Percentiles rank a stretch among this genome's conserved stretches.
Conservation (phyloP, 2,113 vertebrate species). For the Ceyx melanurus region DNA sequence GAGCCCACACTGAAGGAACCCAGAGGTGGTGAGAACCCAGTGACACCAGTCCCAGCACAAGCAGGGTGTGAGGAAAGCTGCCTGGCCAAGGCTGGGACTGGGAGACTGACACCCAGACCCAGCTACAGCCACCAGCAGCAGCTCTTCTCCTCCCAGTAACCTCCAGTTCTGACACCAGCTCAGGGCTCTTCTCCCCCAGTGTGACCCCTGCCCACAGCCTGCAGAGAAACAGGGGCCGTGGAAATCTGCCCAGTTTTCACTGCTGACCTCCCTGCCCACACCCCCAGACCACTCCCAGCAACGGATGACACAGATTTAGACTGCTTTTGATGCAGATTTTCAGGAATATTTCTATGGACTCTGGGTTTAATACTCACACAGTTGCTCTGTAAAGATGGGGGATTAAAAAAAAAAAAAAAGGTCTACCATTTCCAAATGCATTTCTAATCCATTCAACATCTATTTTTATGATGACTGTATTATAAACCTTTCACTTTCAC, state of each 20-base stretch:
- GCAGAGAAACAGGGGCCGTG: not conserved
- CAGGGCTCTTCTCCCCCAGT: not conserved
- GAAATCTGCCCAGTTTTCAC: not conserved
- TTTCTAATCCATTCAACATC: not conserved
- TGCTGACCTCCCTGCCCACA: not conserved
- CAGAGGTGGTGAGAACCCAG: accelerated
- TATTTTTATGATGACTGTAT: not conserved
- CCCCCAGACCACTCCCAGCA: not conserved
- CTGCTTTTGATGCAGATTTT: not conserved
- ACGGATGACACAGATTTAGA: not conserved
- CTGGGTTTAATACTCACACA: not conserved
- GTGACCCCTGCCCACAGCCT: not conserved
- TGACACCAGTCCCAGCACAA: not conserved
- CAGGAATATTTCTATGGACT: constrained; percentile 27
- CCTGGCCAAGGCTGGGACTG: not conserved
- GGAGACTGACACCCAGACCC: not conserved
- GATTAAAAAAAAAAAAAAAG: not conserved
- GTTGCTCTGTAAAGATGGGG: not conserved
- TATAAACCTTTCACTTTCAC: not conserved
- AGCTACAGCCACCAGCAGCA: not conserved
- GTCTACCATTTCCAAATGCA: not conserved
- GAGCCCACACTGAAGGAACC: not conserved
- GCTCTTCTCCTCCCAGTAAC: not conserved
- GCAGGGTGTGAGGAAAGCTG: not conserved
- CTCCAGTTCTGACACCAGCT: not conserved